phyloP scores from a whole-genome alignment of 2,888 invertebrate species.

The Dynastes grantii region DNA sequence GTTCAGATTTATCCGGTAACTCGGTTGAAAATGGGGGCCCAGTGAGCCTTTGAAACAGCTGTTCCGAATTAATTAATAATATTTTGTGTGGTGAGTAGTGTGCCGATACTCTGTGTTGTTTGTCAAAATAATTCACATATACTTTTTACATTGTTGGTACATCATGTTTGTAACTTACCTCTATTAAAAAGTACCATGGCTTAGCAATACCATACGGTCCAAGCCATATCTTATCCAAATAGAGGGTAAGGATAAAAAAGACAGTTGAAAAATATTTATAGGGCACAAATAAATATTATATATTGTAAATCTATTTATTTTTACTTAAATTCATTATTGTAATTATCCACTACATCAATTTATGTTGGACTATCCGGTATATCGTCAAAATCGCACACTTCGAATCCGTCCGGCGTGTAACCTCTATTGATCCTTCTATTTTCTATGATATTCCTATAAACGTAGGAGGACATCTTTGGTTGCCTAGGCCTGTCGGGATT shows the following conservation, averaged over 20 bases:
- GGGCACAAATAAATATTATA: too few relatives aligned
- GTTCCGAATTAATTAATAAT: too few relatives aligned
- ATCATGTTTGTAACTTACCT: conserved; percentile 40
- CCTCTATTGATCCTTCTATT: conserved; percentile 22
- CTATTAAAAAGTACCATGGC: conserved; percentile 65
- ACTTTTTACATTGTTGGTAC: too few relatives aligned
- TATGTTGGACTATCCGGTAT: neutral
- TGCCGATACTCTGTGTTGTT: too few relatives aligned
- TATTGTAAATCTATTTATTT: too few relatives aligned
- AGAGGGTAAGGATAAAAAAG: conserved; percentile 74
- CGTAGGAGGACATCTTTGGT: conserved; percentile 31
- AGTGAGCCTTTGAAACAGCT: too few relatives aligned
- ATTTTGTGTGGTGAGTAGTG: too few relatives aligned
- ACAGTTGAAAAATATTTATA: too few relatives aligned
- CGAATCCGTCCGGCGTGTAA: conserved; percentile 21
- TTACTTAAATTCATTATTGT: too few relatives aligned
- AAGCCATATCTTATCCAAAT: conserved; percentile 74
- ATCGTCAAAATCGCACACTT: conserved; percentile 2
- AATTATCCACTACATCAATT: neutral
- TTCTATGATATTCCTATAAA: conserved; percentile 30
- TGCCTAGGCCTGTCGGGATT: conserved; percentile 19
- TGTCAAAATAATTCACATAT: too few relatives aligned
- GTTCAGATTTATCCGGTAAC: too few relatives aligned
- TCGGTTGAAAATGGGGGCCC: too few relatives aligned
- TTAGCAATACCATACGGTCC: conserved; percentile 77